These are phyloP conservation scores for Drosophila algonquin DNA, from an alignment of 2,888 invertebrate species.

Conservation along the genomic window DNA sequence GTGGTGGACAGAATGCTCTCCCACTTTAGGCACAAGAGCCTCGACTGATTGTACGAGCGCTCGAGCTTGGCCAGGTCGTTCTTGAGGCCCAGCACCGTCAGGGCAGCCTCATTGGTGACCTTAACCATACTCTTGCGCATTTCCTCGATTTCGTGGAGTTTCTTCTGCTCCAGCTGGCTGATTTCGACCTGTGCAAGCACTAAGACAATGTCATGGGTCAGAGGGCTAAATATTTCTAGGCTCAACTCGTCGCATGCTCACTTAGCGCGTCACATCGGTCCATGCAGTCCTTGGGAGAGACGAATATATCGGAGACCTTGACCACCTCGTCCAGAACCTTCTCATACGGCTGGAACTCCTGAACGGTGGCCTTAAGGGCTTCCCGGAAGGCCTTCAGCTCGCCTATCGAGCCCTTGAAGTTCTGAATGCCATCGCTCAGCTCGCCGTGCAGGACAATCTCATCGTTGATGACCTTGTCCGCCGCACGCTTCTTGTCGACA, in stretches of 20 bases:
- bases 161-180: constrained; percentile 72
- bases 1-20: constrained; percentile 79
- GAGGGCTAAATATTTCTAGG: background rate
- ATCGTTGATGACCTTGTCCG: constrained; percentile 75
- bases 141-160: constrained; percentile 80
- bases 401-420: constrained; percentile 64
- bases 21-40: constrained; percentile 78
- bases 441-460: constrained; percentile 72
- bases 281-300: constrained; percentile 82
- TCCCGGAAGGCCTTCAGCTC: constrained; percentile 78
- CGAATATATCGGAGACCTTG: constrained; percentile 74
- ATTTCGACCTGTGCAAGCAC: constrained; percentile 83
- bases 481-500: constrained; percentile 76
- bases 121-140: constrained; percentile 82
- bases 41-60: constrained; percentile 75
- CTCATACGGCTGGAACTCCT: constrained; percentile 82
- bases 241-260: constrained; percentile 41
- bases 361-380: constrained; percentile 75
- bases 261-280: constrained; percentile 83
- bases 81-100: constrained; percentile 81
- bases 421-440: constrained; percentile 69
- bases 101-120: constrained; percentile 81
- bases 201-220: constrained; percentile 29
- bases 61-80: constrained; percentile 81
- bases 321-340: constrained; percentile 82